Evolutionary conservation across 2,888 invertebrate genomes (phyloP).

Genomic region (Ichneumon xanthorius): DNA sequence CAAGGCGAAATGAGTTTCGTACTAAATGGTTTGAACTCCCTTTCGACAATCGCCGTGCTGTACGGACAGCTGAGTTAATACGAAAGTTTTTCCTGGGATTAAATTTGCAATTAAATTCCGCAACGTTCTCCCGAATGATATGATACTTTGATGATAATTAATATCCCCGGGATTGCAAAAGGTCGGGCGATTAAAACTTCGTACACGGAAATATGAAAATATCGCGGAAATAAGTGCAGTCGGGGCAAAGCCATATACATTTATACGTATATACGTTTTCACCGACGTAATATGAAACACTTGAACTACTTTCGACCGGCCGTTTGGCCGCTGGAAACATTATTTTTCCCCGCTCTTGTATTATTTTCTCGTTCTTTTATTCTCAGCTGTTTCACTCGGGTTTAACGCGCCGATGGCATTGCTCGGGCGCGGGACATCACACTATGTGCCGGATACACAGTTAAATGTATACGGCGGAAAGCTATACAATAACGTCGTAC

Average conservation of each 20-base stretch:
- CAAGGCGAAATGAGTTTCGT: not conserved
- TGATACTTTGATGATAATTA: conserved; percentile 57
- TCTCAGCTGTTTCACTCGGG: conserved; percentile 46
- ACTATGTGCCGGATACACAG: not conserved
- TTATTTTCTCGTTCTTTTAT: conserved; percentile 61
- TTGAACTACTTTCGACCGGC: conserved; percentile 72
- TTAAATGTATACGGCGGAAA: conserved; percentile 10
- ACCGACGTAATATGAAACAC: conserved; percentile 70
- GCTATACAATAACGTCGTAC: conserved; percentile 43
- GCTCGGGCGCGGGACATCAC: conserved; percentile 27
- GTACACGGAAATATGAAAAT: conserved; percentile 63
- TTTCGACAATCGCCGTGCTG: not conserved
- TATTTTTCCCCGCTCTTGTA: conserved; percentile 54
- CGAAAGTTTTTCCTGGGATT: conserved; percentile 20
- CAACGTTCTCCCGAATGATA: conserved; percentile 35
- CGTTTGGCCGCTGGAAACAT: conserved; percentile 66
- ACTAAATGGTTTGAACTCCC: not conserved
- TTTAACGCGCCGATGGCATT: conserved; percentile 60
- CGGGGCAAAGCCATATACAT: conserved; percentile 3
- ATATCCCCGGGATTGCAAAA: conserved; percentile 60
- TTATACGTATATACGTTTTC: conserved; percentile 24
- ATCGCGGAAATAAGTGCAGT: conserved; percentile 45
- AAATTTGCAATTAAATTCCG: conserved; percentile 32
- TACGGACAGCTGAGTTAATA: conserved; percentile 10
- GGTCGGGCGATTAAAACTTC: conserved; percentile 57